Evolutionary conservation across 2,797 vertebrate species (phyloP), one percentile per base, ranked within the genome.

Genomic region (Melanotaenia pygmaea): DNA sequence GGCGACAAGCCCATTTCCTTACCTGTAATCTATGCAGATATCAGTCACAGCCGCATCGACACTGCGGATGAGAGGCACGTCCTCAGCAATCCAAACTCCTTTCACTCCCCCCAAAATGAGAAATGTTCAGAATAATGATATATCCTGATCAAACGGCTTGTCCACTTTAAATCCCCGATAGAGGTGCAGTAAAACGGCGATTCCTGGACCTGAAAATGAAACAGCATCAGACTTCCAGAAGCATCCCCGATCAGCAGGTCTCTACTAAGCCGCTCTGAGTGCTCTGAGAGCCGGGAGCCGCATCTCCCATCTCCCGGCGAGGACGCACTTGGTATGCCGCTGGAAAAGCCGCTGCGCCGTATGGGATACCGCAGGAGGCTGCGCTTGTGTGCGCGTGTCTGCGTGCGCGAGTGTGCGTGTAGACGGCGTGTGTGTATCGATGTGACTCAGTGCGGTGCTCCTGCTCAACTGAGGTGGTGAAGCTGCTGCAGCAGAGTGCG

Each of bases 61-160:
- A 96, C 97, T 98, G 97, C 97, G 94, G 96, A 96, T 94, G 88
- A 86, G 83, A 95, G 94, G 95, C 91, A 95, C 93, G 88, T 93
- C 89, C 90, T 87, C 84, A 87, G 87, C 88, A 87, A 92, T 88
- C 85, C 89, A 87, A 90, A 92, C 92, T 94, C 93, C 83, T 51
- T 78, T 85, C 86, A 91, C 87, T 91, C 68, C 35, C 38, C 26
- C 75, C 64, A 95, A 94, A 93, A 94, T 84, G 88, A 91, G 79
- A 89, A 88, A 87, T 30, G 88, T 86, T 76, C 74, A 80, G 86
- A 92, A 71, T 66, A 78, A 75, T 60, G 78, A 83, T 88, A 90
- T 78, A 91, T 94, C 90, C 93, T 82, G 88, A 86, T 83, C 80
- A 84, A 71, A 80, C 79, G 72, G 53, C 85, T 82, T 84, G 86